Evolutionary conservation across 1,140 invertebrate genomes (phyloP), one percentile per base, ranked within the genome.

Genomic region (Trichoplusia ni): DNA sequence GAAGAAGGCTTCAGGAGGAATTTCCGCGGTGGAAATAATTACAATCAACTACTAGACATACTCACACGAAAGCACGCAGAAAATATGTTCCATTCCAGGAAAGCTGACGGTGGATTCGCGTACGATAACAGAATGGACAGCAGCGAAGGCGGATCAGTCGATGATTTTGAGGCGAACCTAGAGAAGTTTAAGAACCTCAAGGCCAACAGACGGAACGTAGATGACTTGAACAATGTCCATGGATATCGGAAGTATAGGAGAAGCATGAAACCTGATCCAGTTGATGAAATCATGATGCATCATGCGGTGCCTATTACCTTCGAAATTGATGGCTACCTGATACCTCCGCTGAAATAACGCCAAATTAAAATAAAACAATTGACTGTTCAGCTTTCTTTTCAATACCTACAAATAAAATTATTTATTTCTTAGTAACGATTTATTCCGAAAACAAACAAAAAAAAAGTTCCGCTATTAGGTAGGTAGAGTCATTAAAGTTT

Each of bases 271-370:
- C 4, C 25, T 0, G 18, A 64, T 35, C n/a, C 31, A 8, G 66
- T 59, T 8, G 31, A 37, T 7, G 62, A 69, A 4, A 9, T 72
- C 0, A 11, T 72, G 4, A 19, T 69, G 11, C 58, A 69, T 31
- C 29, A 72, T 23, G 70, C 51, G 37, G 42, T 72, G 8, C 70
- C 70, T 40, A 23, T 72, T 5, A 8, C 8, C 1, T 35, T 68
- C 40, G 59, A 62, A 7, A 31, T 72, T 4, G 23, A 65, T 2
- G 70, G 70, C 5, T 66, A 63, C 16, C 14, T 71, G 9, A 59
- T 51, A 37, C 1, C 40, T 1, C 65, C 69, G 2, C 37, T 44
- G 19, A 9, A 27, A 42, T 31, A 42, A 19, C 3, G 7, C 9
- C 9, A 42, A 42, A 19, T 37, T 14, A 37, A 11, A 14, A n/a